A percentile compares a stretch with the other conserved stretches of the same genome.
These are phyloP conservation scores for Agonum fuliginosum DNA, from an alignment of 2,888 invertebrate species.

Conservation along the genomic window DNA sequence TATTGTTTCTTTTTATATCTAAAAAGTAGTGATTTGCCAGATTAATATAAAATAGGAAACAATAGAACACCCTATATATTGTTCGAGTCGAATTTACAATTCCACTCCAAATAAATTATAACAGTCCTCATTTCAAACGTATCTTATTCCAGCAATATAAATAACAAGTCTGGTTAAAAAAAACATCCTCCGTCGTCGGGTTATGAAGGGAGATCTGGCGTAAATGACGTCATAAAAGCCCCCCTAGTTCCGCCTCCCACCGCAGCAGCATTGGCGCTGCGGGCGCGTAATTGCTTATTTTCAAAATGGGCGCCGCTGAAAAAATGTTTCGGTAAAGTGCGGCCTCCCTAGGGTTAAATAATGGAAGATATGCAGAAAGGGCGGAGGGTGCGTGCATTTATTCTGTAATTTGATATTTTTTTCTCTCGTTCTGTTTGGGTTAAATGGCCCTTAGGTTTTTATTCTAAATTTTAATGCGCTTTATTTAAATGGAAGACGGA, in stretches of 20 bases:
- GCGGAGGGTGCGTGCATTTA: slow-evolving; percentile 6
- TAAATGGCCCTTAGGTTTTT: slow-evolving; percentile 28
- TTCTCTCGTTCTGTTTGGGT: slow-evolving; percentile 34
- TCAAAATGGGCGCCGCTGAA: slow-evolving; percentile 36
- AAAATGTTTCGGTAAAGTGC: slow-evolving; percentile 42
- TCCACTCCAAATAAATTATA: too few species aligned
- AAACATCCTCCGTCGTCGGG: slow-evolving; percentile 35
- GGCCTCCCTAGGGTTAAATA: background rate
- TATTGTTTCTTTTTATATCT: too few species aligned
- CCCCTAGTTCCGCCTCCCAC: background rate
- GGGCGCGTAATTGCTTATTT: slow-evolving; percentile 47
- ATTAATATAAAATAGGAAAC: too few species aligned
- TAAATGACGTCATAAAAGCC: slow-evolving; percentile 31
- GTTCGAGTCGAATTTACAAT: too few species aligned
- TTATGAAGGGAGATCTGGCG: slow-evolving; percentile 25
- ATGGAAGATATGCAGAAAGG: slow-evolving; percentile 25
- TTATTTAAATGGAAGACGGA: slow-evolving; percentile 18
- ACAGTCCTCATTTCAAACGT: too few species aligned
- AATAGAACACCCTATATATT: too few species aligned
- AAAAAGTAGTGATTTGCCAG: too few species aligned
- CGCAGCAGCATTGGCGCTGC: slow-evolving; percentile 18
- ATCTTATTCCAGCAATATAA: slow-evolving; percentile 28
- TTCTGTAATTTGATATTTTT: slow-evolving; percentile 27
- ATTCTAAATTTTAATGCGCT: slow-evolving; percentile 33
- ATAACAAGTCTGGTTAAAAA: slow-evolving; percentile 13